Percentiles rank a stretch among this genome's conserved stretches.
Evolutionary conservation across 1,140 invertebrate species (phyloP).

Genomic region (Latrodectus geometricus): DNA sequence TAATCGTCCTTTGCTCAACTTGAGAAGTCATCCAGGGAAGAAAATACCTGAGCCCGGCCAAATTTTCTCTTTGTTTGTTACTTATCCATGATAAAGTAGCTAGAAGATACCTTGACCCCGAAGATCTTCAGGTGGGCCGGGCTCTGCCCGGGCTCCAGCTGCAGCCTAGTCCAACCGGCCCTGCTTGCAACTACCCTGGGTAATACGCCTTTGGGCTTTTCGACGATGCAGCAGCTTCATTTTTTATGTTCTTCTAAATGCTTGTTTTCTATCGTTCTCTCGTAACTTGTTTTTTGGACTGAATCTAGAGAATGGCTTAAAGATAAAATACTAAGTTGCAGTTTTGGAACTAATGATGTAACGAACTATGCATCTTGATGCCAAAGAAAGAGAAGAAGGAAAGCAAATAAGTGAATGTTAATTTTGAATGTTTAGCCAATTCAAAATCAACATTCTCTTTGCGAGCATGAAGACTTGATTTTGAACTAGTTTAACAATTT

Average conservation of each 20-base stretch:
- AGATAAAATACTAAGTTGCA: neutral
- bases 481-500: too few relatives aligned
- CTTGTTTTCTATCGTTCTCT: neutral
- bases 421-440: too few relatives aligned
- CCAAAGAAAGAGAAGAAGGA: neutral
- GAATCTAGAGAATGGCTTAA: neutral
- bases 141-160: constrained; percentile 42
- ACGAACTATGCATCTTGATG: neutral
- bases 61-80: constrained; percentile 8
- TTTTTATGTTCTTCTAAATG: constrained; percentile 17
- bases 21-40: too few relatives aligned
- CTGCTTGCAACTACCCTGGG: constrained; percentile 32
- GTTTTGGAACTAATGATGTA: neutral
- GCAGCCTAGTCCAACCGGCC: constrained; percentile 26
- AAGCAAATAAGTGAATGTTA: too few relatives aligned
- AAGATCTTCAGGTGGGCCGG: constrained; percentile 39
- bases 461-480: too few relatives aligned
- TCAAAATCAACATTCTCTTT: too few relatives aligned
- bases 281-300: neutral
- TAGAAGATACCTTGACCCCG: constrained; percentile 42
- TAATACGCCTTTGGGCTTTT: constrained; percentile 35
- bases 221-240: constrained; percentile 20
- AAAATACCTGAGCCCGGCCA: neutral
- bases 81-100: constrained; percentile 47
- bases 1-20: neutral